These are phyloP conservation scores for Rhopilema esculentum DNA, from an alignment of 30 jellyfish, hydroid and myxozoan species.

Conservation along the genomic window DNA sequence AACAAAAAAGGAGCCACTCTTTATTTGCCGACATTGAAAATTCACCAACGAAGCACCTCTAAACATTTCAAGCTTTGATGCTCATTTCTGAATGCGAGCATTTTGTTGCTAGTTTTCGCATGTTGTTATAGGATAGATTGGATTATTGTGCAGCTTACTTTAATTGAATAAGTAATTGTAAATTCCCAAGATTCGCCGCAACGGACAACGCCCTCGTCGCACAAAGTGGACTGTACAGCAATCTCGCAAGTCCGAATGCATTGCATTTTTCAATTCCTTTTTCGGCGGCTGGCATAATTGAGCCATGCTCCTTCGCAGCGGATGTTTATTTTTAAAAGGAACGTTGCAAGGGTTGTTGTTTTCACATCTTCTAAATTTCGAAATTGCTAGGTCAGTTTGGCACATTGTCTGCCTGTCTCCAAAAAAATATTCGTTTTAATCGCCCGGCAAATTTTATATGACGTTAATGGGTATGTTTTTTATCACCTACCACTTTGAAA, in stretches of 20 bases:
- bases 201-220: background rate
- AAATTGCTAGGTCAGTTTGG: conserved; percentile 25
- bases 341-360: no score
- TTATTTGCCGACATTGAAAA: no score
- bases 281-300: no score
- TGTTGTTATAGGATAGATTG: background rate
- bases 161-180: background rate
- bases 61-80: no score
- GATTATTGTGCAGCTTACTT: background rate
- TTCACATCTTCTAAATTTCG: conserved; percentile 1
- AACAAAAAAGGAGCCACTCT: no score
- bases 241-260: no score
- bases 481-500: background rate
- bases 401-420: conserved; percentile 34
- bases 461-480: background rate
- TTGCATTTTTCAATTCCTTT: no score
- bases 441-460: background rate
- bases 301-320: no score
- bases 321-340: no score
- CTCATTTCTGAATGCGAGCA: no score
- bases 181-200: background rate
- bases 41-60: no score
- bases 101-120: background rate
- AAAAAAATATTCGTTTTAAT: background rate
- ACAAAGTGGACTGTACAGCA: no score